Base-by-base conservation (phyloP, 2,113 vertebrate species). In the Equus przewalskii region DNA sequence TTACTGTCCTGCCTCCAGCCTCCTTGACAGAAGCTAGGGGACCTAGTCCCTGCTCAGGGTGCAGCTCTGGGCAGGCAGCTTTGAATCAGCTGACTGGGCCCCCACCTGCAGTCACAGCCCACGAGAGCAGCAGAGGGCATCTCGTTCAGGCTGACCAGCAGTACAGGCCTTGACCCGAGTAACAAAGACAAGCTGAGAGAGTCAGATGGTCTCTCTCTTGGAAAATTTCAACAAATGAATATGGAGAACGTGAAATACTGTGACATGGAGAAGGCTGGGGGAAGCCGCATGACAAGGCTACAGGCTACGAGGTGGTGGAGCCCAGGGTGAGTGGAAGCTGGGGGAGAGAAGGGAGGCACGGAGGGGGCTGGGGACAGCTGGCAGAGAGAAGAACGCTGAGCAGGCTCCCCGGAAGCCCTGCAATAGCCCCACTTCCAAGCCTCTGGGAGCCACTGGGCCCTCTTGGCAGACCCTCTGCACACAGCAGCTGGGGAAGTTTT, bases 51-150 rank as follows among this genome's bases (percentile, higher is more conserved):
- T 5, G 19, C 7, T 28, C 11, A 8, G 7, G 19, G 16, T 6
- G 18, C 13, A 24, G n/a, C 58, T 49, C 1, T 30, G 58, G 73
- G 22, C 26, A 15, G 92, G 44, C 12, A 7, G 62, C 58, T 41
- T 54, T 30, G 36, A 6, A 4, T 13, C 4, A 1, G 46, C 51
- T 33, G 54, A 62, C 22, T 49, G 1, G 33, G 89, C n/a, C 72
- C 51, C 41, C 33, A 4, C 12, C 36, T 69, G 21, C 2, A 56
- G n/a, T 41, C 82, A 24, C 16, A 56, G 54, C 9, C n/a, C 0
- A 22, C 7, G 11, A 8, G 19, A n/a, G 76, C 21, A 9, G 22
- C 7, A 64, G 51, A 0, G 4, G 22, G 46, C 4, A 0, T 6
- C 72, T 24, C 1, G 4, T 9, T 79, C 56, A 78, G 69, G 33